Evolutionary conservation across 2,888 invertebrate genomes (phyloP), one percentile per base, ranked within the genome.

Genomic region (Drosophila emarginata): DNA sequence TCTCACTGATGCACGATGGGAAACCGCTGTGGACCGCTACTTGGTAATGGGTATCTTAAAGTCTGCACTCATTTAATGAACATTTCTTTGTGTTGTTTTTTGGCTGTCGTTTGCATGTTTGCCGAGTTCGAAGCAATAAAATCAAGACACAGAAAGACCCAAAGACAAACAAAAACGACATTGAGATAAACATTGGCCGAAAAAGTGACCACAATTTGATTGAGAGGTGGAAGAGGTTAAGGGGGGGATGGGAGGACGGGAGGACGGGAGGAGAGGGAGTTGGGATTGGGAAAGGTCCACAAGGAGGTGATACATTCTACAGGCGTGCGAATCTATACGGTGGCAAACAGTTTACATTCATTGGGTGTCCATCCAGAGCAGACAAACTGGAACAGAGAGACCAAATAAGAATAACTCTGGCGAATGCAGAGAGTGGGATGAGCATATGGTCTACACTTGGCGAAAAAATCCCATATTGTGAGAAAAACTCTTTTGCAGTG

Each of bases 151-250:
- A 86, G 18, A 32, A 28, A 37, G 39, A 50, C 45, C 57, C 32
- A 78, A 76, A 76, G 71, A 72, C 78, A 80, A 77, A 78, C 81
- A 78, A 69, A 80, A 45, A 21, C 18, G 45, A 72, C 72, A 69
- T 71, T 67, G 59, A 63, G 75, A 84, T 78, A 73, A 84, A 80
- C 72, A 75, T 76, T 84, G 76, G 54, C 73, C 71, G 64, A 62
- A 67, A 74, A 63, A 72, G 37, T 69, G 78, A 78, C 73, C 79
- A 70, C 73, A 70, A 59, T 59, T 2, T 9, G 67, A 54, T 37
- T n/a, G 15, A 36, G 15, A 52, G 53, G 7, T 4, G 12, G 9
- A 11, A 14, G 9, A 12, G 15, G 51, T 7, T 1, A 11, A 1
- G 7, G 32, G n/a, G n/a, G n/a, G n/a, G n/a, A n/a, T n/a, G n/a